Base-by-base conservation (phyloP, 2,888 invertebrate species). In the Stratiomys singularior region DNA sequence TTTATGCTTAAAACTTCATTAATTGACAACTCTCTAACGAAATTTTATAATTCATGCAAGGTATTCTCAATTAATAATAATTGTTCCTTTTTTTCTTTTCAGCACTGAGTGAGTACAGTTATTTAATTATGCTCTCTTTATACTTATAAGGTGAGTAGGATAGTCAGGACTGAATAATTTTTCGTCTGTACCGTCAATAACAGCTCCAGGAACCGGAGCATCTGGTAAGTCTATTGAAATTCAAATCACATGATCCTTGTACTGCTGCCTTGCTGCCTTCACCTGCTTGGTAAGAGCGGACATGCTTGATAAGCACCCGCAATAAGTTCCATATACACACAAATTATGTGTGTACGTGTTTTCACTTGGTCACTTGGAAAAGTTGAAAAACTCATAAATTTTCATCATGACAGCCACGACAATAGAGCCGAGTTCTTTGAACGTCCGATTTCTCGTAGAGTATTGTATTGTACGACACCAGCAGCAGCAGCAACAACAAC, bases 21-120 rank as follows among this genome's bases (percentile, higher is more conserved):
- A n/a, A n/a, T n/a, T n/a, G n/a, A n/a, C n/a, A n/a, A n/a, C n/a
- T n/a, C n/a, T n/a, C n/a, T n/a, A n/a, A n/a, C n/a, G n/a, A n/a
- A n/a, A n/a, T 37, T 37, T 37, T 37, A 37, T 5, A 37, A 37
- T 37, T 37, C 9, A 5, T 37, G 9, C 37, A 5, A 37, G 9
- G n/a, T n/a, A n/a, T n/a, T n/a, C 37, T 37, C 9, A 37, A 37
- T 37, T 37, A 5, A 37, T 37, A 5, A 37, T 5, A 37, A 37
- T 37, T 5, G 3, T 37, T 52, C 52, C 52, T 52, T 52, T 37
- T 25, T 76, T 52, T 56, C 13, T 76, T 76, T 76, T 67, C 67
- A 76, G 76, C 56, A 21, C 66, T 67, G 76, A 76, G 76, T 76
- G 66, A 76, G 76, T 76, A 76, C 37, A 37, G 9, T 37, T 37